Evolutionary conservation across 2,888 invertebrate species (phyloP), one percentile per base, ranked within the genome.

Genomic region (Yponomeuta malinellus): DNA sequence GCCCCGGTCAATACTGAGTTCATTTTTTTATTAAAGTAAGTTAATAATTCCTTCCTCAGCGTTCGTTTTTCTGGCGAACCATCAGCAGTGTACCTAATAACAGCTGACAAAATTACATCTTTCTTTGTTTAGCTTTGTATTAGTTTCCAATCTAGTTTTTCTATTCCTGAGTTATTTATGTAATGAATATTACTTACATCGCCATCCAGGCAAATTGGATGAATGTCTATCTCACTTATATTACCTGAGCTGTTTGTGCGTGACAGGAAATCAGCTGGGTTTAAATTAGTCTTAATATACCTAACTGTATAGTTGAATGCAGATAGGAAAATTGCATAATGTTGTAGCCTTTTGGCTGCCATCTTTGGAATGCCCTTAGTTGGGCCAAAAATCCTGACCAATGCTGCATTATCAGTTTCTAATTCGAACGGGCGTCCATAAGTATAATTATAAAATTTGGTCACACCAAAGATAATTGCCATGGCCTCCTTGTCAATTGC

Each of bases 341-440:
- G 37, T 37, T 37, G 37, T 37, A 37, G 37, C 37, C 37, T 37
- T 37, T 37, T 37, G 63, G 64, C 9, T 23, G 71, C 48, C 15
- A 15, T 10, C 29, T 48, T 33, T 64, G 73, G 71, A 37, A 71
- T 59, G 33, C n/a, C 12, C 15, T 64, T 64, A 29, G 64, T 64
- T 9, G 64, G 64, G 4, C 64, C 64, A 64, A 64, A 64, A n/a
- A 64, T 64, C 9, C 64, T 52, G 8, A 66, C 65, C 10, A 66
- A 33, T 10, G 65, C 65, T 33, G 65, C 29, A 33, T 33, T 66
- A 33, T 66, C 65, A 10, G 65, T 66, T 33, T 66, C 65, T 33
- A 66, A 66, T 66, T 66, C 65, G 29, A 66, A 66, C 2, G 10
- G 52, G 12, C 52, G 52, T 9, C 52, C 52, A 52, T 52, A 52